A percentile compares a stretch with the other conserved stretches of the same genome.
Evolutionary conservation across 2,113 vertebrate species (phyloP).

Genomic region (Philantomba maxwellii): DNA sequence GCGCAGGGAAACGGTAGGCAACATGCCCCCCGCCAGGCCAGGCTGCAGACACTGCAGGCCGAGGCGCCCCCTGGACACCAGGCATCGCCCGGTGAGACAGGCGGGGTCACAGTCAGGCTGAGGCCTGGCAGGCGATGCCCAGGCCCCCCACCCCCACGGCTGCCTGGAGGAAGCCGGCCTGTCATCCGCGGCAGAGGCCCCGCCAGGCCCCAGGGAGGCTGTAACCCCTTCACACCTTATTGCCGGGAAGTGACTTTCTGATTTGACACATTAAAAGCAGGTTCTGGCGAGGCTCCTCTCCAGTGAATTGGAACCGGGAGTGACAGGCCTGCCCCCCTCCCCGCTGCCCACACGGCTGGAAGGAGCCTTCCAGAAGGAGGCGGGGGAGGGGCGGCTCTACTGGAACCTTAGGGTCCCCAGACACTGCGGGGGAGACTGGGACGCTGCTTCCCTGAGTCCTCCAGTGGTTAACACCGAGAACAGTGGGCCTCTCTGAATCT

Average conservation of each 20-base stretch:
- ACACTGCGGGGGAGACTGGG: neutral
- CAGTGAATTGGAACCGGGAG: constrained; percentile 42
- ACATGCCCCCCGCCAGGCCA: neutral
- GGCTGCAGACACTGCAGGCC: neutral
- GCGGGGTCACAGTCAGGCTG: accelerated
- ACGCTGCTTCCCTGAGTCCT: neutral
- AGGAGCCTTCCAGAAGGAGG: neutral
- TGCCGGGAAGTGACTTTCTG: constrained; percentile 31
- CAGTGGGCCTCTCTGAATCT: accelerated
- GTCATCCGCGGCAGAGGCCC: neutral
- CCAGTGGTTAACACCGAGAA: neutral
- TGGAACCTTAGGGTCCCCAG: accelerated
- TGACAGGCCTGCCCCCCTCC: constrained; percentile 21
- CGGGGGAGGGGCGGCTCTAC: neutral
- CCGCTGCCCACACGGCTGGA: accelerated
- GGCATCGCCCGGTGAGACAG: neutral
- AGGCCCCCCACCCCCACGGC: neutral
- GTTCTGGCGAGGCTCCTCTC: constrained; percentile 39
- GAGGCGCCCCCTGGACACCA: neutral
- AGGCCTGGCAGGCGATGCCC: neutral
- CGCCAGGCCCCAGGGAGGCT: neutral
- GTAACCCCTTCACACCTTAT: constrained; percentile 44
- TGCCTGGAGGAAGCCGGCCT: neutral
- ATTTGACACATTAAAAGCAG: constrained; percentile 61
- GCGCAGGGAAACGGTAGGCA: accelerated